Conservation (phyloP, 2,113 vertebrate genomes). For the Psittacula cyanocephala region DNA sequence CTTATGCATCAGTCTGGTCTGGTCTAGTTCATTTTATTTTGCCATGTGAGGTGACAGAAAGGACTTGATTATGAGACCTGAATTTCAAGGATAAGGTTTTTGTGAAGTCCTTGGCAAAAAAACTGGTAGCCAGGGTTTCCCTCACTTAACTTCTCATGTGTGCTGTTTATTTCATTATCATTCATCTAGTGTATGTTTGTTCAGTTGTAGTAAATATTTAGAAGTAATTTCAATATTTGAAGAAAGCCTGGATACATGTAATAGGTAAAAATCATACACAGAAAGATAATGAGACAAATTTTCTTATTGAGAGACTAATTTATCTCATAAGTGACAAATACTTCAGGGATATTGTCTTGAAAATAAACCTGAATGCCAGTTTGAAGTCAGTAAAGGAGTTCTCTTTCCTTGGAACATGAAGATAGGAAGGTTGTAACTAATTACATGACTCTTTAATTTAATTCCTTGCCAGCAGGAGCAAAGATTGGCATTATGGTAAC, state of each 20-base stretch:
- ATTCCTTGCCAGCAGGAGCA: background rate
- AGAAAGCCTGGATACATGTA: background rate
- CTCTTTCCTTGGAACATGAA: background rate
- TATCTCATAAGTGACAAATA: background rate
- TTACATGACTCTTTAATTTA: background rate
- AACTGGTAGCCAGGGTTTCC: background rate
- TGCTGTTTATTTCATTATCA: background rate
- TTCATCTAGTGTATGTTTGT: background rate
- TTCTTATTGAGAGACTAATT: background rate
- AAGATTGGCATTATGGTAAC: background rate
- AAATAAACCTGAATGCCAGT: background rate
- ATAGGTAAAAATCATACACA: background rate
- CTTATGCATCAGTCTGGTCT: background rate
- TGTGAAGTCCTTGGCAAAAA: background rate
- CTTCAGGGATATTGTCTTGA: background rate
- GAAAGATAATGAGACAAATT: background rate
- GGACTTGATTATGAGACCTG: background rate
- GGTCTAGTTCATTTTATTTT: background rate
- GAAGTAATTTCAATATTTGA: background rate
- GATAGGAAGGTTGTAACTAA: background rate
- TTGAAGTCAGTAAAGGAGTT: background rate
- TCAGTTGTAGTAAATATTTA: background rate
- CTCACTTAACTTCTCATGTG: background rate
- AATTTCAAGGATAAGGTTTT: slow-evolving; percentile 1
- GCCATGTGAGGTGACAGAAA: background rate